Evolutionary conservation across 1,140 invertebrate species (phyloP), one percentile per base, ranked within the genome.

Genomic region (Metopolophium dirhodum): DNA sequence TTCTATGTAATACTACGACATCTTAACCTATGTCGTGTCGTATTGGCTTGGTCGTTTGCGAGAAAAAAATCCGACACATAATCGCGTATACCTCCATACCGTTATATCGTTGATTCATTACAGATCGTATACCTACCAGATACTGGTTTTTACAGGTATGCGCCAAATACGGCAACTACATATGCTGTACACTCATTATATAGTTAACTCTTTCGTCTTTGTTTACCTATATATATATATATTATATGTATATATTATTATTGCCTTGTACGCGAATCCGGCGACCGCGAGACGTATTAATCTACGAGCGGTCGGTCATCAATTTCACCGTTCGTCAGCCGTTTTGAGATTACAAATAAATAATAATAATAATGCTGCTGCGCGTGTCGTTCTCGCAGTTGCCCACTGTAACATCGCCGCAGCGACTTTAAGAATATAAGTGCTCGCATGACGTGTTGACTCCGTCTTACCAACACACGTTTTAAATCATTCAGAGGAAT

Each of bases 51-150:
- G 20, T 22, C 22, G 61, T 77, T 77, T n/a, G 61, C 61, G n/a
- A 77, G 61, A n/a, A 77, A 77, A 68, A 77, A 18, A 77, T 77
- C 61, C 20, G 61, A 77, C 61, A 77, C 61, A 77, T 77, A 77
- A 18, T n/a, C 30, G 61, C 61, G 30, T n/a, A 26, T 61, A 77
- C 61, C 37, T 41, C 2, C 3, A 41, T 41, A 88, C 86, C 86
- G 86, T 88, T 88, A 88, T 88, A 49, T 18, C 47, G 86, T 35
- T 51, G 83, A 85, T 85, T 41, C 86, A 88, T 88, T 51, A 85
- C 37, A 45, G 9, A 4, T 83, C n/a, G 77, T 11, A 37, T 37
- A 41, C 41, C 41, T 68, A 77, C 61, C 61, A 18, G 26, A 51
- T 87, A 87, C 85, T 87, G 85, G 85, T 87, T 87, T 87, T 87